Conservation (phyloP, 2,797 vertebrate species). For the Ptychadena robeensis region DNA sequence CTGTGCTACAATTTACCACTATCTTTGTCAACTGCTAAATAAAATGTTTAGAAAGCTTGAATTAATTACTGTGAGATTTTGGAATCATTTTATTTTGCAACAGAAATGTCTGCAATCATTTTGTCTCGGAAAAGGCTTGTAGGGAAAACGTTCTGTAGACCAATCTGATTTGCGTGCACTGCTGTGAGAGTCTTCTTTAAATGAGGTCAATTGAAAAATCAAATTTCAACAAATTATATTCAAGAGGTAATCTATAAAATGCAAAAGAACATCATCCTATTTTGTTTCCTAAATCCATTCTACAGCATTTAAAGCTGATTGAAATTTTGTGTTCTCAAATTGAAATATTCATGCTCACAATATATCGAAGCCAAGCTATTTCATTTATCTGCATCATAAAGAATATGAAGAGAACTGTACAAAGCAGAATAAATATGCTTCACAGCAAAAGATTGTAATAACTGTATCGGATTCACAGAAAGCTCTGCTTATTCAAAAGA, state of each 20-base stretch:
- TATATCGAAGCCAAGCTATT: slow-evolving; percentile 56
- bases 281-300: slow-evolving; percentile 59
- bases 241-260: slow-evolving; percentile 60
- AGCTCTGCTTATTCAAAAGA: slow-evolving; percentile 45
- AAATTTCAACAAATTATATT: slow-evolving; percentile 59
- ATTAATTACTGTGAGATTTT: not conserved
- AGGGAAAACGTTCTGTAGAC: slow-evolving; percentile 39
- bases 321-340: slow-evolving; percentile 58
- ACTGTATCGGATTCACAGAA: slow-evolving; percentile 49
- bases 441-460: slow-evolving; percentile 47
- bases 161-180: slow-evolving; percentile 39
- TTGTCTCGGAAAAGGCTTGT: slow-evolving; percentile 11
- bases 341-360: slow-evolving; percentile 58
- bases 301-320: slow-evolving; percentile 60
- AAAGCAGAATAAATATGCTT: slow-evolving; percentile 54
- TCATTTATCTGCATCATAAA: slow-evolving; percentile 59
- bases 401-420: slow-evolving; percentile 51
- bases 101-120: not conserved
- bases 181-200: slow-evolving; percentile 54
- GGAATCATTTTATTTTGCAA: not conserved
- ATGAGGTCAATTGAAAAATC: slow-evolving; percentile 61
- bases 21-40: not conserved
- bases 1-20: not conserved
- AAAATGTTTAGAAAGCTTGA: not conserved
- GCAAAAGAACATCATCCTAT: slow-evolving; percentile 58